Percentiles rank a stretch among this genome's conserved stretches.
Evolutionary conservation across 2,888 invertebrate genomes (phyloP).

Genomic region (Loripinus fragilis): DNA sequence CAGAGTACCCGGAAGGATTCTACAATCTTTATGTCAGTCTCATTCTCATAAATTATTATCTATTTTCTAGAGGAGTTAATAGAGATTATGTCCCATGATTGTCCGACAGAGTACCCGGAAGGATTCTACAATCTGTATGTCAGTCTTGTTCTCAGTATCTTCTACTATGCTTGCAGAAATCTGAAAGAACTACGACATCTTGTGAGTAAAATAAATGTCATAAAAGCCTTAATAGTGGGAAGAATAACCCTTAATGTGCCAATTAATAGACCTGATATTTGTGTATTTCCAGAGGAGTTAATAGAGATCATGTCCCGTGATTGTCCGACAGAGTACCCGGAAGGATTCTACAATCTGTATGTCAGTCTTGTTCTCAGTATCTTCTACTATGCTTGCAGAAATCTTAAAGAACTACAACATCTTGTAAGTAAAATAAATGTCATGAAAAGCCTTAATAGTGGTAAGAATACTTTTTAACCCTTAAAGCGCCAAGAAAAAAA

Average conservation of each 20-base stretch:
- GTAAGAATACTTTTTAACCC: too few species aligned
- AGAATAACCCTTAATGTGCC: too few species aligned
- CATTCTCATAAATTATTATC: constrained; percentile 89
- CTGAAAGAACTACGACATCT: constrained; percentile 92
- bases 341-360: constrained; percentile 89
- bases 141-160: constrained; percentile 92
- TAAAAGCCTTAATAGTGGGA: too few species aligned
- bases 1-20: constrained; percentile 83
- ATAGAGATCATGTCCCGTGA: constrained; percentile 80
- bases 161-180: constrained; percentile 93
- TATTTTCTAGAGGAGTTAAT: constrained; percentile 85
- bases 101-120: constrained; percentile 73
- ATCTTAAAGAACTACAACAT: constrained; percentile 92
- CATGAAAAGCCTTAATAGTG: too few species aligned
- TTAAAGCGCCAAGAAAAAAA: too few species aligned
- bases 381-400: constrained; percentile 93
- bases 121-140: constrained; percentile 91
- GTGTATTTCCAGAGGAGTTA: constrained; percentile 86
- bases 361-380: constrained; percentile 92
- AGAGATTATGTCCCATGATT: constrained; percentile 78
- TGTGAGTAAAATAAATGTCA: constrained; percentile 88
- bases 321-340: constrained; percentile 73
- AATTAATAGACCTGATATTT: too few species aligned
- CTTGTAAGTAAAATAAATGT: constrained; percentile 89
- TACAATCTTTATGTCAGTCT: constrained; percentile 92